A percentile compares a stretch with the other conserved stretches of the same genome.
These are phyloP conservation scores for Laupala kohalensis DNA, from an alignment of 1,140 invertebrate species.

Conservation along the genomic window DNA sequence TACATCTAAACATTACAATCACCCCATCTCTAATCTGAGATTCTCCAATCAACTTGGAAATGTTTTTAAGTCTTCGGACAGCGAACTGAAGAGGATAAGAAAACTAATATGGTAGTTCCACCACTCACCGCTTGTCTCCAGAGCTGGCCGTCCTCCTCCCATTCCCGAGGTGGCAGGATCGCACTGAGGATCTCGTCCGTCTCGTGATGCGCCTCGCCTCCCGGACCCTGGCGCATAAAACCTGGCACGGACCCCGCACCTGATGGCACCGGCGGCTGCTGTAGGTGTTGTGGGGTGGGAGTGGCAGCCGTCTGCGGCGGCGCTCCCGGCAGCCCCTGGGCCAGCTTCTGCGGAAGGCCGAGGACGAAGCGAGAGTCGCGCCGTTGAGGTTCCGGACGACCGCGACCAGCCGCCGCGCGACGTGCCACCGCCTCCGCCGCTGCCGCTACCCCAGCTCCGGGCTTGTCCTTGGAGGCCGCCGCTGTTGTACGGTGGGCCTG, in stretches of 20 bases:
- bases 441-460: neutral
- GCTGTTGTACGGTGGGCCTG: too few relatives aligned
- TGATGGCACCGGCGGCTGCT: neutral
- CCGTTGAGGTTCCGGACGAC: neutral
- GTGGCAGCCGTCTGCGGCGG: too few relatives aligned
- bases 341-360: neutral
- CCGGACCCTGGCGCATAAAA: slow-evolving; percentile 19
- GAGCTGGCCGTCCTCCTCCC: slow-evolving; percentile 77
- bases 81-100: too few relatives aligned
- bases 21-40: too few relatives aligned
- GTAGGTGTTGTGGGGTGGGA: too few relatives aligned
- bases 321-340: neutral
- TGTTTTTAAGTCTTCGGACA: too few relatives aligned
- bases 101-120: too few relatives aligned
- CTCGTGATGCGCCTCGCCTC: slow-evolving; percentile 51
- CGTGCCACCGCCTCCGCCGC: neutral
- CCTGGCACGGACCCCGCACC: neutral
- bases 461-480: too few relatives aligned
- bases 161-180: slow-evolving; percentile 90
- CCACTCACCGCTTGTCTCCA: slow-evolving; percentile 67
- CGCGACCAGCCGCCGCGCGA: neutral
- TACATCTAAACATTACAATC: too few relatives aligned
- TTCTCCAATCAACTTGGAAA: too few relatives aligned
- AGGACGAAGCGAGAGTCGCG: neutral
- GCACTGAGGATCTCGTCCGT: slow-evolving; percentile 89